Conservation (phyloP, 2,797 vertebrate species). For the Pangasius macronema region DNA sequence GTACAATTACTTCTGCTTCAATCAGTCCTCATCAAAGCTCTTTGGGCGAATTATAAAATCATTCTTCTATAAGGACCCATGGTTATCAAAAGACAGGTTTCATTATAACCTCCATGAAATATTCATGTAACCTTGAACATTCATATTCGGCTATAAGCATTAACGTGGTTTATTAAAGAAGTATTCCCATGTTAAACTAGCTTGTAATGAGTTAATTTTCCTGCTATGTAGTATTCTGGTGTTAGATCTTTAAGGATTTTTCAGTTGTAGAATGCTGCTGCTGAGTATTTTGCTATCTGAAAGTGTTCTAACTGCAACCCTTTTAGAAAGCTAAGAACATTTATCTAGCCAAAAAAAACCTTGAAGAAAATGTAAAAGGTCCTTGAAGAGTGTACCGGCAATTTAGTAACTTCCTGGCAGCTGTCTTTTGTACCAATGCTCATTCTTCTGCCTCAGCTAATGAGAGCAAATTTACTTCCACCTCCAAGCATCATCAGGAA, state of each 20-base stretch:
- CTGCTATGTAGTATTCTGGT: neutral
- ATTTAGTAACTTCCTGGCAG: neutral
- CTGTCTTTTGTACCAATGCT: neutral
- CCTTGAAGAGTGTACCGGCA: neutral
- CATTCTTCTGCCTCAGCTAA: neutral
- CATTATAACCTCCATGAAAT: neutral
- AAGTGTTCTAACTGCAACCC: neutral
- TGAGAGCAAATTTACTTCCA: neutral
- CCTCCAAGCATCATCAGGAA: neutral
- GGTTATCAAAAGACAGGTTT: neutral
- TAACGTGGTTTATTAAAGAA: neutral
- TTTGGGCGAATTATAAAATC: neutral
- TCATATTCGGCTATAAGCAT: neutral
- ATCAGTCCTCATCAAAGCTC: neutral
- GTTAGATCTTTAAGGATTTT: neutral
- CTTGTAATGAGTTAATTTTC: neutral
- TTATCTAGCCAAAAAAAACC: neutral
- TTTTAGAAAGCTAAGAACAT: neutral
- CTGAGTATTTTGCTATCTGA: neutral
- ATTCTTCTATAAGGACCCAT: neutral
- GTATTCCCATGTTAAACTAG: neutral
- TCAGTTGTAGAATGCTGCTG: neutral
- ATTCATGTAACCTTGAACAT: neutral
- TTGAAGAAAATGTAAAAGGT: neutral
- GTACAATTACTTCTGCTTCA: neutral